Evolutionary conservation across 1,140 invertebrate genomes (phyloP).

Genomic region (Psilanteris sp.): DNA sequence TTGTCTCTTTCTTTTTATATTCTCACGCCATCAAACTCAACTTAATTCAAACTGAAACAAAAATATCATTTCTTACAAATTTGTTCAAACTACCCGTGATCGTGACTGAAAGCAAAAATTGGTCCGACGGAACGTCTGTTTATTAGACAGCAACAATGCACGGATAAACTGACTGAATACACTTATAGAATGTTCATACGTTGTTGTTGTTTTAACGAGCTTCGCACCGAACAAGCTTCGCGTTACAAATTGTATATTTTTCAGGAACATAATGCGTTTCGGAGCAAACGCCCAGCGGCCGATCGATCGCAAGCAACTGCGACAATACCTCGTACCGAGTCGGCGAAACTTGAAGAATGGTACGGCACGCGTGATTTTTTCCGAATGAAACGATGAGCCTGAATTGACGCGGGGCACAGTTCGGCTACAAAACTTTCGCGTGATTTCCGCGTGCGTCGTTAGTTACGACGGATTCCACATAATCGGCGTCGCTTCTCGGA

Average conservation of each 20-base stretch:
- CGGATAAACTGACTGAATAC: too few relatives aligned
- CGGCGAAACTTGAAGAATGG: conserved; percentile 19
- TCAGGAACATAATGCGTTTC: conserved; percentile 40
- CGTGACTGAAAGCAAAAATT: too few relatives aligned
- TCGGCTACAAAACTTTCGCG: too few relatives aligned
- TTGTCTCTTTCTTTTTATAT: too few relatives aligned
- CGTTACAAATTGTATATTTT: conserved; percentile 33
- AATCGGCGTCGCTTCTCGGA: conserved; percentile 15
- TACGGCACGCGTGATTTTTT: conserved; percentile 19
- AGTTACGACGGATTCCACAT: conserved; percentile 12
- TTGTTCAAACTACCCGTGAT: too few relatives aligned
- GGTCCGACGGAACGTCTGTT: too few relatives aligned
- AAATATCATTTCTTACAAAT: too few relatives aligned
- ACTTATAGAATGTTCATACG: too few relatives aligned
- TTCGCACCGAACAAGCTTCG: not conserved
- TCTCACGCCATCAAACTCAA: too few relatives aligned
- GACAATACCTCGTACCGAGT: conserved; percentile 29
- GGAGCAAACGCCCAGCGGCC: conserved; percentile 11
- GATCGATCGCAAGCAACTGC: conserved; percentile 35
- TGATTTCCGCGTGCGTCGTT: conserved; percentile 12
- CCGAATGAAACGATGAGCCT: conserved; percentile 6
- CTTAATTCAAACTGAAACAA: too few relatives aligned
- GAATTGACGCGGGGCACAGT: conserved; percentile 1
- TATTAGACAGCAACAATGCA: too few relatives aligned
- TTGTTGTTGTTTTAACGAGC: too few relatives aligned